phyloP scores from a whole-genome alignment of 1,140 invertebrate species.

The Drosophila yakuba region DNA sequence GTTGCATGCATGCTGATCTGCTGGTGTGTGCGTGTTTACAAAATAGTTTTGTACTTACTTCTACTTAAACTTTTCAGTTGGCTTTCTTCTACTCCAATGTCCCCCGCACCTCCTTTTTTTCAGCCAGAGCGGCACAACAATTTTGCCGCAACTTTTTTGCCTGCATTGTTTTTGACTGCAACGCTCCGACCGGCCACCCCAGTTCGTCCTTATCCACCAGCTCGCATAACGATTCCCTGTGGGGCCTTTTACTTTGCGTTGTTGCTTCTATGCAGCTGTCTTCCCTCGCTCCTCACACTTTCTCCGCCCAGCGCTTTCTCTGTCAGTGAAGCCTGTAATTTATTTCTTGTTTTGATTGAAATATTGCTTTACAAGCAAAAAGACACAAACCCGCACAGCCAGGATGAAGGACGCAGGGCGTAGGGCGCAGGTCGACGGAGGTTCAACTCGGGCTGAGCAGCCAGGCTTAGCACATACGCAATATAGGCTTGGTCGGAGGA shows the following conservation, averaged over 20 bases:
- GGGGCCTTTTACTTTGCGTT: constrained; percentile 57
- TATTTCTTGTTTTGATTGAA: constrained; percentile 84
- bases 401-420: neutral
- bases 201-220: neutral
- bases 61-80: constrained; percentile 75
- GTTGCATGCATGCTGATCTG: constrained; percentile 44
- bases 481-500: constrained; percentile 36
- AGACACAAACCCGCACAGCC: constrained; percentile 64
- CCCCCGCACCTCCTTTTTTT: constrained; percentile 2
- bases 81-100: constrained; percentile 48
- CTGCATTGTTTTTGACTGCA: constrained; percentile 82
- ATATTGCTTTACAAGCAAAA: constrained; percentile 83
- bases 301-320: constrained; percentile 43
- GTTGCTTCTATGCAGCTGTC: constrained; percentile 32
- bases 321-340: constrained; percentile 81
- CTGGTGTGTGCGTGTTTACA: constrained; percentile 63
- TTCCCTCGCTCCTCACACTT: constrained; percentile 4
- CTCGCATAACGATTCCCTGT: neutral
- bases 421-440: neutral
- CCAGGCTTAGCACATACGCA: constrained; percentile 73
- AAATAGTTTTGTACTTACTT: constrained; percentile 83
- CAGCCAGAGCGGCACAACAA: constrained; percentile 53
- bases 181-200: constrained; percentile 3
- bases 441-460: constrained; percentile 14
- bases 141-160: constrained; percentile 72